These are phyloP conservation scores for Leucoraja erinaceus DNA, from an alignment of 2,113 vertebrate species.

Conservation along the genomic window DNA sequence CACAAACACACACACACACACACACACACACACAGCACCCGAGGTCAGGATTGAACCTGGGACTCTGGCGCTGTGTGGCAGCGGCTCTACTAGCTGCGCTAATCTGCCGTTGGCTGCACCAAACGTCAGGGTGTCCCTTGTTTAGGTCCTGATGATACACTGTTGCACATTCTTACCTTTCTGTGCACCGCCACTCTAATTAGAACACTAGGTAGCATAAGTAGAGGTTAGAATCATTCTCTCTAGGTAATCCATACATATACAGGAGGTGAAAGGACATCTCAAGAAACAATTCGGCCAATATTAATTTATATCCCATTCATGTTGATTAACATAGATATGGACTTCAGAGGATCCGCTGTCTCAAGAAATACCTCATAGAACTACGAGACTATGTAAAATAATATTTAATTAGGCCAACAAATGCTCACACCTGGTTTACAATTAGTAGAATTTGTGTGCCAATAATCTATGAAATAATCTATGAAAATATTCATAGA, in stretches of 20 bases:
- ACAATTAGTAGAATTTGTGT: not conserved
- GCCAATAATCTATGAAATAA: not conserved
- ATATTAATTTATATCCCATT: not conserved
- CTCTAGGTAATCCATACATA: not conserved
- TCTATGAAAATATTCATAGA: too few relatives aligned
- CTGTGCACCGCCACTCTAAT: not conserved
- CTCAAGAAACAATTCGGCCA: not conserved
- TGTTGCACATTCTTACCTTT: not conserved
- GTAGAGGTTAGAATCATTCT: not conserved
- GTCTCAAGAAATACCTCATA: not conserved
- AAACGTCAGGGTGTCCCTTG: not conserved
- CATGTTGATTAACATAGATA: not conserved
- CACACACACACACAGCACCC: too few relatives aligned
- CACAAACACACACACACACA: too few relatives aligned
- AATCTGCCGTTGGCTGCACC: too few relatives aligned
- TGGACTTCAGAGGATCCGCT: not conserved
- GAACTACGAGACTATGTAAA: not conserved
- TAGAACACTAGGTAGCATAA: not conserved
- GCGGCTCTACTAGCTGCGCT: too few relatives aligned
- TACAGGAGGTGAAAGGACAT: not conserved
- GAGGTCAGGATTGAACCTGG: too few relatives aligned
- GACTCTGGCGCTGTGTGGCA: too few relatives aligned
- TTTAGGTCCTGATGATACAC: not conserved
- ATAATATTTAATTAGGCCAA: not conserved
- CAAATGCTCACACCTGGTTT: not conserved